Percentiles rank a stretch among this genome's conserved stretches.
These are phyloP conservation scores for Setophaga petechia DNA, from an alignment of 2,113 vertebrate genomes.

Conservation along the genomic window DNA sequence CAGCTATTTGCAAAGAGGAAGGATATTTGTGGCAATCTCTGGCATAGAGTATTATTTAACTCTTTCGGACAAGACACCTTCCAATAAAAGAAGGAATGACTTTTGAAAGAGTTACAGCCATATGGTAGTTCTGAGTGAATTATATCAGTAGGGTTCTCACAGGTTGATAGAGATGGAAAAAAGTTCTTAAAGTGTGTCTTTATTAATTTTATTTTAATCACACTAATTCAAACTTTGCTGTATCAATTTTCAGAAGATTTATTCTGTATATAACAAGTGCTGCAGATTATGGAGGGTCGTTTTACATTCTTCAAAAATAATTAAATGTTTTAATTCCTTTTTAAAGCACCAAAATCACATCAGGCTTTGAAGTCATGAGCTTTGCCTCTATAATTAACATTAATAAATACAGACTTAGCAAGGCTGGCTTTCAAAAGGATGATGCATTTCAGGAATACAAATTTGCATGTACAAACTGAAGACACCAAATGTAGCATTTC, in stretches of 20 bases:
- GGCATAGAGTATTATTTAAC: neutral
- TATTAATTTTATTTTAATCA: neutral
- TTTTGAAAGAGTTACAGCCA: neutral
- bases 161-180: neutral
- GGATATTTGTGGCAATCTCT: neutral
- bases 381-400: conserved; percentile 10
- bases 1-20: neutral
- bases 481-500: neutral
- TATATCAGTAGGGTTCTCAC: neutral
- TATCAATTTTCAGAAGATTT: neutral
- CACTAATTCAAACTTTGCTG: neutral
- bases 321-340: neutral
- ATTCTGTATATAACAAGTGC: neutral
- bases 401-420: conserved; percentile 20
- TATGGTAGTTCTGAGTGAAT: neutral
- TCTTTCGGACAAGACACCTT: neutral
- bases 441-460: conserved; percentile 12
- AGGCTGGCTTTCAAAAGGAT: neutral
- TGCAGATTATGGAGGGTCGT: neutral
- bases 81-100: neutral
- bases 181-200: neutral
- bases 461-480: neutral
- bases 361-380: neutral
- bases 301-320: conserved; percentile 1
- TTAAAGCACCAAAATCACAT: conserved; percentile 9